phyloP scores from a whole-genome alignment of 37 sponge, comb jelly and placozoan species.

The Diacarnus erythraeanus region DNA sequence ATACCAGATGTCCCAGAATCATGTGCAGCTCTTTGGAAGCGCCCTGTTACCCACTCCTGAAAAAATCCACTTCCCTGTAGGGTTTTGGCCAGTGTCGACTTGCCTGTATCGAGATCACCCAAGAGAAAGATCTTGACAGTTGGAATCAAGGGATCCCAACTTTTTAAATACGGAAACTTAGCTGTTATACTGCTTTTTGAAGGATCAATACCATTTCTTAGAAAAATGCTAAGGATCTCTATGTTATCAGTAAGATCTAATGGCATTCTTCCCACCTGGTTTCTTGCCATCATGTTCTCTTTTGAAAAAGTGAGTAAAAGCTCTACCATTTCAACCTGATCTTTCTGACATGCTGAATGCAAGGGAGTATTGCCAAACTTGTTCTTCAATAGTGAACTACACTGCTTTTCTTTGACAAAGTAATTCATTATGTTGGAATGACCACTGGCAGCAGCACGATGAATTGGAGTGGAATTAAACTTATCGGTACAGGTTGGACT shows the following conservation, averaged over 20 bases:
- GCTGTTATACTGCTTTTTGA: conserved; percentile 12
- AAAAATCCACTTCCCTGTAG: conserved; percentile 13
- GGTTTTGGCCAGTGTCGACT: conserved; percentile 31
- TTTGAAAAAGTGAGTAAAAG: conserved; percentile 9
- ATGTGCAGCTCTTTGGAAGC: neutral
- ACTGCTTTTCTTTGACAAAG: conserved; percentile 30
- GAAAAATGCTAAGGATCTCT: conserved; percentile 14
- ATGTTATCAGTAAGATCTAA: neutral
- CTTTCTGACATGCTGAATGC: conserved; percentile 31
- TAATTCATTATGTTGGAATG: conserved; percentile 14
- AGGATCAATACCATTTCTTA: conserved; percentile 19
- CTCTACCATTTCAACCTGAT: conserved; percentile 15
- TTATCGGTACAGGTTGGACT: conserved; percentile 18
- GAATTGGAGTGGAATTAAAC: conserved; percentile 16
- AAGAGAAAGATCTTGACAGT: conserved; percentile 22
- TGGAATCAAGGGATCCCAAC: neutral
- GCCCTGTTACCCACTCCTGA: conserved; percentile 19
- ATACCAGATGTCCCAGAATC: conserved; percentile 15
- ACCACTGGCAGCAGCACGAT: conserved; percentile 29
- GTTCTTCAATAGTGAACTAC: conserved; percentile 9
- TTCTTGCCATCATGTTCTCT: conserved; percentile 9
- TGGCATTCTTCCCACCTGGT: conserved; percentile 28
- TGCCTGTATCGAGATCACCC: conserved; percentile 10
- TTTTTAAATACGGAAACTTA: conserved; percentile 17
- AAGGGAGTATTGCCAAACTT: conserved; percentile 38